Conservation (phyloP, 2,888 invertebrate species). For the Onthophagus sagittarius region DNA sequence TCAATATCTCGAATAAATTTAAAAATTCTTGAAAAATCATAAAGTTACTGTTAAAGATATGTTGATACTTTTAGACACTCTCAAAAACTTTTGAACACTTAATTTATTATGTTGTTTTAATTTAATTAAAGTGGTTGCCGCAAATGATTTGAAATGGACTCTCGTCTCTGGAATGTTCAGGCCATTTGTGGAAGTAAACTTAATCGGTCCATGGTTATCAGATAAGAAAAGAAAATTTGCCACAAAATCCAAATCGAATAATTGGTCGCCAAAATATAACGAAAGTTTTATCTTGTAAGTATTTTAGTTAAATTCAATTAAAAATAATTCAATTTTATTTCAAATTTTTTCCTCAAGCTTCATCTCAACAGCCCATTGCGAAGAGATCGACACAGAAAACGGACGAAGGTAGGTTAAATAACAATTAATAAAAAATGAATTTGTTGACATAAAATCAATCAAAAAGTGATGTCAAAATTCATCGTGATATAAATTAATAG, state of each 20-base stretch:
- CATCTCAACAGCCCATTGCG: background rate
- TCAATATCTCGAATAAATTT: no score
- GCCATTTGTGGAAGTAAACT: conserved; percentile 97
- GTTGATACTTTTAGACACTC: no score
- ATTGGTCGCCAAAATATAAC: conserved; percentile 99
- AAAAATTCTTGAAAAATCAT: no score
- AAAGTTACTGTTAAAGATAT: no score
- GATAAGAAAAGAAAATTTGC: conserved; percentile 97
- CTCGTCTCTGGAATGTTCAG: conserved; percentile 96
- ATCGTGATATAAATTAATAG: background rate
- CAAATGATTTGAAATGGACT: conserved; percentile 97
- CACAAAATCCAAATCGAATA: conserved; percentile 97
- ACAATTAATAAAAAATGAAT: background rate
- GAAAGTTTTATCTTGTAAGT: conserved; percentile 99
- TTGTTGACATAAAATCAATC: background rate
- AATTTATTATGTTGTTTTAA: background rate
- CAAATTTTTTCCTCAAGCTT: background rate
- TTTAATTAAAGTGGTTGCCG: conserved; percentile 84
- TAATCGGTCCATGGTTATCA: conserved; percentile 95
- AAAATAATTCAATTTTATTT: background rate
- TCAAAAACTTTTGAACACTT: no score
- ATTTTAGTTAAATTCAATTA: background rate
- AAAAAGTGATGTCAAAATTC: background rate
- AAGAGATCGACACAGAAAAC: background rate
- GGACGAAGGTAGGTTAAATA: background rate